Evolutionary conservation across 2,888 invertebrate genomes (phyloP), one percentile per base, ranked within the genome.

Genomic region (Hyppa rectilinea): DNA sequence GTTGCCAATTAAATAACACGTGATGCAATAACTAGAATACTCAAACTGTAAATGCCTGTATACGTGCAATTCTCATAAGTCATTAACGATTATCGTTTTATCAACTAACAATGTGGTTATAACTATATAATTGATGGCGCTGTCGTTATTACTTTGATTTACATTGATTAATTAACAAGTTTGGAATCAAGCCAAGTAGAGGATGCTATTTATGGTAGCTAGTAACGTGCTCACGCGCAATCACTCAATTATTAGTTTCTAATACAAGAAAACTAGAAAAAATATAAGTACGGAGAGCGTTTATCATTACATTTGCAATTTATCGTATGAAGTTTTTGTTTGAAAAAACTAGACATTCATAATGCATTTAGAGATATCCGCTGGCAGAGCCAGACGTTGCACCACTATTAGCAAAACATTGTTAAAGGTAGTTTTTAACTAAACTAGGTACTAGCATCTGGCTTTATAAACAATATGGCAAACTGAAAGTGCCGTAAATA

Each of bases 241-340:
- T 75, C 64, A 79, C 72, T 80, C 64, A 80, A 70, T 81, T 75
- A 70, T 81, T 75, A 52, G 60, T 83, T 75, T 67, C 70, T 78
- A 75, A 66, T 50, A 66, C 63, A 60, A 59, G 29, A 68, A 62
- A 20, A 23, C 26, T 20, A 40, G 49, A 34, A 52, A 73, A 66
- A 69, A 38, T 26, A 34, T 62, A 31, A 45, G 50, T 36, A n/a
- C 20, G n/a, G 20, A 38, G 23, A 40, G 49, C 43, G 49, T 63
- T 68, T 43, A 52, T 50, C 20, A 53, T 26, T 60, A 14, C 43
- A 59, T 59, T 68, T 34, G 12, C 23, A 53, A 47, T 73, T 60
- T 40, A 14, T 29, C 56, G 31, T 45, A 40, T 56, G 36, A 29
- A 40, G 40, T 72, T 71, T 61, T 38, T 77, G 23, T 69, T 66